Evolutionary conservation across 2,888 invertebrate species (phyloP).

Genomic region (Periphyllus acericola): DNA sequence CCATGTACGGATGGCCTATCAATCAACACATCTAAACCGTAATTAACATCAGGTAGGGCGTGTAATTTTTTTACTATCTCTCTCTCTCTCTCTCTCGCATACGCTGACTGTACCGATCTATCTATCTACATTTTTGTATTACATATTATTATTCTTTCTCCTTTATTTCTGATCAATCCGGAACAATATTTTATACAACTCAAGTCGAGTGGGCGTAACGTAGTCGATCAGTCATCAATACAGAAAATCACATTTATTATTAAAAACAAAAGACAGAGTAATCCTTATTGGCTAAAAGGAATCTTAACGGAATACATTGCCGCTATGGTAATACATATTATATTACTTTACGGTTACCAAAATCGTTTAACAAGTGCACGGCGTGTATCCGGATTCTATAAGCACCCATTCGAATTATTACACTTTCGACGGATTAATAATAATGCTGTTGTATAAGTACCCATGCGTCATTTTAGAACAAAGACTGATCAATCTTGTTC

Average conservation of each 20-base stretch:
- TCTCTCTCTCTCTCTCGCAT: conserved; percentile 35
- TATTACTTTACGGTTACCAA: conserved; percentile 9
- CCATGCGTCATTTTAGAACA: not conserved
- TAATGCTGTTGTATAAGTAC: not conserved
- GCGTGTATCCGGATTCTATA: not conserved
- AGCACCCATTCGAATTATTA: conserved; percentile 26
- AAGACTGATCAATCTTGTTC: conserved; percentile 41
- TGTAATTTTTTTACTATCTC: conserved; percentile 41
- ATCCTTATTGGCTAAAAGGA: conserved; percentile 25
- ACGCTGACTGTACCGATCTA: not conserved
- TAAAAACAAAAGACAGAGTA: conserved; percentile 43
- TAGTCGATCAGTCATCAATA: conserved; percentile 60
- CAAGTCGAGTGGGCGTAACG: conserved; percentile 33
- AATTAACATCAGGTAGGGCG: conserved; percentile 56
- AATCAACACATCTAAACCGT: conserved; percentile 55
- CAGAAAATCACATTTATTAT: conserved; percentile 40
- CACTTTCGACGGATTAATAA: conserved; percentile 41
- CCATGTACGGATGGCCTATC: conserved; percentile 60
- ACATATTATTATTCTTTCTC: not conserved
- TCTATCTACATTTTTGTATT: conserved; percentile 20
- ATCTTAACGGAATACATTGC: conserved; percentile 43
- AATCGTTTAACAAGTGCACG: conserved; percentile 15
- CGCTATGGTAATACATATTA: conserved; percentile 24
- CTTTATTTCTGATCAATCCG: conserved; percentile 49
- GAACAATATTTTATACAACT: conserved; percentile 39